Evolutionary conservation across 2,888 invertebrate genomes (phyloP), one percentile per base, ranked within the genome.

Genomic region (Notodonta ziczac): DNA sequence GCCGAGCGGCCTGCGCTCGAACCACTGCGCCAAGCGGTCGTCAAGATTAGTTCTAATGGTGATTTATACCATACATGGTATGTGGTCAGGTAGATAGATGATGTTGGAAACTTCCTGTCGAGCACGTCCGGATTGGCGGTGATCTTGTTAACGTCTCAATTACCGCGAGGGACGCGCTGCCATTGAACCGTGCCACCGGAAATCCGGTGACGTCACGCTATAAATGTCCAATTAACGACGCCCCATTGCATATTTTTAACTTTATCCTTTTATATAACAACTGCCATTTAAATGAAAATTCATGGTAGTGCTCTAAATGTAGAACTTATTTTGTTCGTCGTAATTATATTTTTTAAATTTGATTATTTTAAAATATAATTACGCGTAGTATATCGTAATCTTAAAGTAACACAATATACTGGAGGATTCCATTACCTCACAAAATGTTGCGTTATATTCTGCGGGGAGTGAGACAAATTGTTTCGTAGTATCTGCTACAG

Each of bases 101-200:
- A 50, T 50, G 16, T 50, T 50, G 50, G 16, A 50, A 50, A 50
- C 9, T 50, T 50, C 50, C 50, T 16, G 50, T 16, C 8, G 16
- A 50, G 8, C 9, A 16, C 50, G 16, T 50, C 8, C 16, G 9
- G 50, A 50, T 50, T 50, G 50, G 50, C 50, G 50, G 50, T 50
- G 44, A 50, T 50, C 50, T 16, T 50, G 50, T 50, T 50, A 50
- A 5, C 14, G 50, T 50, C 50, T 50, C 50, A 50, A 50, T 50
- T 50, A 50, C 16, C 50, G 16, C 50, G 16, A 16, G 16, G 16
- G 50, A 50, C 50, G 9, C 44, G 44, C 13, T 13, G 16, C 12
- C 16, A 50, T 16, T n/a, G n/a, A n/a, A n/a, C n/a, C n/a, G n/a
- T n/a, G n/a, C n/a, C n/a, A n/a, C n/a, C 50, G 50, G 50, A 16